A percentile compares a stretch with the other conserved stretches of the same genome.
These are phyloP conservation scores for Paramormyrops hopkinsi DNA, from an alignment of 2,797 vertebrate genomes.

Conservation along the genomic window DNA sequence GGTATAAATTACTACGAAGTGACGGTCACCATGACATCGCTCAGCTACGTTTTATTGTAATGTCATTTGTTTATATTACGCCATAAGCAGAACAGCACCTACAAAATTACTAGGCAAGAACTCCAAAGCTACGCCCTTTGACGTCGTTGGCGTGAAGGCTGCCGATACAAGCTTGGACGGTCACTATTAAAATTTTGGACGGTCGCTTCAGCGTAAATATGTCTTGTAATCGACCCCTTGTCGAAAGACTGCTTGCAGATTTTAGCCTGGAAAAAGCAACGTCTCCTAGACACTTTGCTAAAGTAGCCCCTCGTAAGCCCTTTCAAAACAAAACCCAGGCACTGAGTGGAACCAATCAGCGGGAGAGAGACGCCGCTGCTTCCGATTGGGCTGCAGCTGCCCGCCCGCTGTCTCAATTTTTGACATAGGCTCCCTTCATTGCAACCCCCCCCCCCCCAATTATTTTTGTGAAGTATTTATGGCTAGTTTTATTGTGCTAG, in stretches of 20 bases:
- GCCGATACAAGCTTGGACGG: background rate
- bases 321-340: background rate
- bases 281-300: slow-evolving; percentile 66
- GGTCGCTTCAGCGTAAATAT: slow-evolving; percentile 13
- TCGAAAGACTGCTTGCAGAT: slow-evolving; percentile 64
- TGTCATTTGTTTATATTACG: background rate
- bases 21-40: background rate
- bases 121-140: background rate
- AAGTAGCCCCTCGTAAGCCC: slow-evolving; percentile 58
- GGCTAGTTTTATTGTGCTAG: slow-evolving; percentile 72
- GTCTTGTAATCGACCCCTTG: slow-evolving; percentile 58
- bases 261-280: slow-evolving; percentile 42
- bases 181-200: background rate
- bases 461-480: slow-evolving; percentile 79
- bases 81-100: background rate
- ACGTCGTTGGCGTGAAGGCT: background rate
- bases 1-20: background rate
- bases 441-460: slow-evolving; percentile 47
- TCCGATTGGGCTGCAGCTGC: slow-evolving; percentile 62
- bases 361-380: slow-evolving; percentile 29
- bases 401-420: slow-evolving; percentile 52
- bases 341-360: background rate
- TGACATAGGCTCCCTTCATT: slow-evolving; percentile 63
- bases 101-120: background rate
- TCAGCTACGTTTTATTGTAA: background rate